These are phyloP conservation scores for Anniella stebbinsi DNA, from an alignment of 2,797 vertebrate genomes.

Conservation along the genomic window DNA sequence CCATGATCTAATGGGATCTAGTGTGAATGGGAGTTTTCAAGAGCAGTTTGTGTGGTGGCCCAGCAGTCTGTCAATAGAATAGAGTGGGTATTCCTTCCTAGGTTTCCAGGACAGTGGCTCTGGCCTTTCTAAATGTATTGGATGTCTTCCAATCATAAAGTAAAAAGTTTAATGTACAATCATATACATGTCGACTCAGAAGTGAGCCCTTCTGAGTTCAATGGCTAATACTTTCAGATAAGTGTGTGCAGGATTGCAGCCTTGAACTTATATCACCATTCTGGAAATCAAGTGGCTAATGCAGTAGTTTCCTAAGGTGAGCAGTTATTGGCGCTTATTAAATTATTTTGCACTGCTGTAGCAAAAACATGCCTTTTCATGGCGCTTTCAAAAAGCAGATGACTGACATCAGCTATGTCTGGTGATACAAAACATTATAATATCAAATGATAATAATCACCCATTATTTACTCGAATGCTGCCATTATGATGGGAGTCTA, in stretches of 20 bases:
- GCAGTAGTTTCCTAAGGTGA: neutral
- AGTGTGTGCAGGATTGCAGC: neutral
- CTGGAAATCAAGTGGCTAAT: neutral
- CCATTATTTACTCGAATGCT: slow-evolving; percentile 79
- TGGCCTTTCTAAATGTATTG: neutral
- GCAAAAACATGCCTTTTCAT: neutral
- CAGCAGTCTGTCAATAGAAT: no score
- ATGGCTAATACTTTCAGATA: neutral
- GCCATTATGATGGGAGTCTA: slow-evolving; percentile 81
- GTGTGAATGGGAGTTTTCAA: no score
- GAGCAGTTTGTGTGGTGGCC: no score
- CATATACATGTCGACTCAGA: neutral
- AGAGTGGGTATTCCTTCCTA: neutral
- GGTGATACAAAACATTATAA: slow-evolving; percentile 46
- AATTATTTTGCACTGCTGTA: neutral
- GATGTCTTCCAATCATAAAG: neutral
- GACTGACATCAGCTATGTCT: slow-evolving; percentile 9
- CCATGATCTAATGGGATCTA: no score
- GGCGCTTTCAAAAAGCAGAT: slow-evolving; percentile 3
- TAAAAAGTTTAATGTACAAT: neutral
- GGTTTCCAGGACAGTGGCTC: neutral
- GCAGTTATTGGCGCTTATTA: neutral
- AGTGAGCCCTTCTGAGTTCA: neutral
- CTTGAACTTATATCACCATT: neutral
- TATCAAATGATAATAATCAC: slow-evolving; percentile 72